Conservation (phyloP, 2,888 invertebrate genomes). For the Anodontia alba region DNA sequence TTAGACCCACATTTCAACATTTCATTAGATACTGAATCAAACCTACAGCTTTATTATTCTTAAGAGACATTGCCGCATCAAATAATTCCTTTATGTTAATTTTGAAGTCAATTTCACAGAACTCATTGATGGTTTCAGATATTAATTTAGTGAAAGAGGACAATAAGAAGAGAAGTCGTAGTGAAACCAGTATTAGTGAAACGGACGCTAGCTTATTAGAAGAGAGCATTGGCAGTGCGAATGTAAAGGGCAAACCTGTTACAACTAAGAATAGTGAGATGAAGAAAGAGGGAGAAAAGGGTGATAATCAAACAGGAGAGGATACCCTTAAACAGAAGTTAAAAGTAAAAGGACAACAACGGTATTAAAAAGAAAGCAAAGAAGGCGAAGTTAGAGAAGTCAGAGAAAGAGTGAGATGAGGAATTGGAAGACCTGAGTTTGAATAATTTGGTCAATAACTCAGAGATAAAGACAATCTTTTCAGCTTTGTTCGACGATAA, state of each 20-base stretch:
- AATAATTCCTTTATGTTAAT: no score
- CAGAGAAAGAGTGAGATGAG: not conserved
- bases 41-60: no score
- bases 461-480: not conserved
- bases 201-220: not conserved
- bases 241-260: not conserved
- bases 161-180: not conserved
- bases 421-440: conserved; percentile 2
- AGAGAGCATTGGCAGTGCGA: not conserved
- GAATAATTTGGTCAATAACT: not conserved
- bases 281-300: no score
- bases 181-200: not conserved
- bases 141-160: not conserved
- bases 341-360: not conserved
- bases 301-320: no score
- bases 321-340: not conserved
- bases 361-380: no score
- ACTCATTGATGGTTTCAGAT: no score
- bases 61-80: no score
- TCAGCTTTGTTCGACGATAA: not conserved
- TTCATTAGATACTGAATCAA: no score
- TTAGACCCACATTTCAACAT: no score
- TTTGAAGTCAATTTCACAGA: no score
- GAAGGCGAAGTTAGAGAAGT: not conserved
- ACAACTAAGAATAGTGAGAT: not conserved